phyloP scores from a whole-genome alignment of 35 echinoderm and acorn worm genomes.

The Stichopus chloronotus region DNA sequence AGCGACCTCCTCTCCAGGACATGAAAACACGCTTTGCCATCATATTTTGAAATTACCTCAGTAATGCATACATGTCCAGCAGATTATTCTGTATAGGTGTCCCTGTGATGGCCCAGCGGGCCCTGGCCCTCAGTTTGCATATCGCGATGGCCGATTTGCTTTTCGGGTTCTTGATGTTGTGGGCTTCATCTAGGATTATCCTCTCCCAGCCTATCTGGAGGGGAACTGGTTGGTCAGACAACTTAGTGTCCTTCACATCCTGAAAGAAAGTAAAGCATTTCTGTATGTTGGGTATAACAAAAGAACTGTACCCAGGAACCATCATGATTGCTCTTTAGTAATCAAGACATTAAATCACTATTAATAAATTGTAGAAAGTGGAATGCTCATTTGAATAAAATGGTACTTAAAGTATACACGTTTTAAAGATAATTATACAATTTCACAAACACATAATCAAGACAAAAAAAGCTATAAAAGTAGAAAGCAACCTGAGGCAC shows the following conservation, averaged over 20 bases:
- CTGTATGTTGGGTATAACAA: background rate
- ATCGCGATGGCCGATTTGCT: slow-evolving; percentile 80
- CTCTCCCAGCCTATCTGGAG: slow-evolving; percentile 87
- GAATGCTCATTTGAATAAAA: too few species aligned
- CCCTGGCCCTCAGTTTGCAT: slow-evolving; percentile 80
- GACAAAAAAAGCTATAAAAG: too few species aligned
- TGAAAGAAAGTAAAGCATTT: background rate
- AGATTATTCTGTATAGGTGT: slow-evolving; percentile 99
- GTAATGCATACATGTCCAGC: slow-evolving; percentile 93
- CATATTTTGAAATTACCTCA: slow-evolving; percentile 63
- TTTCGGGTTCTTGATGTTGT: slow-evolving; percentile 98
- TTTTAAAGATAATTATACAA: too few species aligned
- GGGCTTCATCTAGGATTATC: slow-evolving; percentile 88
- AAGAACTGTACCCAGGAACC: background rate
- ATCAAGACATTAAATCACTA: background rate
- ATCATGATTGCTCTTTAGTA: background rate
- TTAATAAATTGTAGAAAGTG: too few species aligned
- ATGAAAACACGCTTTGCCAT: too few species aligned
- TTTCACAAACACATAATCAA: too few species aligned
- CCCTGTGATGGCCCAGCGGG: slow-evolving; percentile 94
- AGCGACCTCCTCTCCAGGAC: too few species aligned
- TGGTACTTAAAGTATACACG: too few species aligned
- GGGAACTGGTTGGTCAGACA: slow-evolving; percentile 55
- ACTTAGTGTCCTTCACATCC: background rate
- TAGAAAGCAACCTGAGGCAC: too few species aligned